phyloP scores from a whole-genome alignment of 2,888 invertebrate species.

The Mechanitis messenoides region DNA sequence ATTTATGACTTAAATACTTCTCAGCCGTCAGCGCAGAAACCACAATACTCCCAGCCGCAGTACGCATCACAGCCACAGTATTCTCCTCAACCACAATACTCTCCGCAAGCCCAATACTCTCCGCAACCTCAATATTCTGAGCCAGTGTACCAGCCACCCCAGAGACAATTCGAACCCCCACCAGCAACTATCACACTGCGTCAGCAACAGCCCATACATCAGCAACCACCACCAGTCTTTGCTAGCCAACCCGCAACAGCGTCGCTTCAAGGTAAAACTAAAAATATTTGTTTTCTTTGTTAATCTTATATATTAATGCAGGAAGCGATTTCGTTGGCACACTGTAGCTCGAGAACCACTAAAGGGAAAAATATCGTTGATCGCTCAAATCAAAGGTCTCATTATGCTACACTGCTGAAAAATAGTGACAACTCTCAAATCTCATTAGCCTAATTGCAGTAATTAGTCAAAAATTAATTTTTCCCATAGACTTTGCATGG shows the following conservation, averaged over 20 bases:
- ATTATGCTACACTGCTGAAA: too few relatives aligned
- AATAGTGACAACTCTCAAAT: too few relatives aligned
- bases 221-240: slow-evolving; percentile 84
- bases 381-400: too few relatives aligned
- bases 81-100: slow-evolving; percentile 41
- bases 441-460: too few relatives aligned
- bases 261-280: slow-evolving; percentile 77
- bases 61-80: slow-evolving; percentile 38
- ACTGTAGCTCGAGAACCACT: too few relatives aligned
- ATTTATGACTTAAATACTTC: slow-evolving; percentile 18
- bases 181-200: slow-evolving; percentile 84
- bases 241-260: slow-evolving; percentile 88
- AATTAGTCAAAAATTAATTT: too few relatives aligned
- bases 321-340: too few relatives aligned
- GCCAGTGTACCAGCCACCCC: slow-evolving; percentile 77
- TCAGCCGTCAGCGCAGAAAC: slow-evolving; percentile 35
- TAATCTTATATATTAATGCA: background rate
- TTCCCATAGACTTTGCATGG: too few relatives aligned
- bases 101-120: slow-evolving; percentile 40
- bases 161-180: slow-evolving; percentile 77
- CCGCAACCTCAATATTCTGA: slow-evolving; percentile 49
- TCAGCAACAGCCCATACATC: slow-evolving; percentile 84
- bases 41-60: slow-evolving; percentile 33
- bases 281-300: slow-evolving; percentile 10
- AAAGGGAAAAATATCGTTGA: too few relatives aligned